Conservation (phyloP, 2,888 invertebrate species). For the Tenthredo distinguenda region DNA sequence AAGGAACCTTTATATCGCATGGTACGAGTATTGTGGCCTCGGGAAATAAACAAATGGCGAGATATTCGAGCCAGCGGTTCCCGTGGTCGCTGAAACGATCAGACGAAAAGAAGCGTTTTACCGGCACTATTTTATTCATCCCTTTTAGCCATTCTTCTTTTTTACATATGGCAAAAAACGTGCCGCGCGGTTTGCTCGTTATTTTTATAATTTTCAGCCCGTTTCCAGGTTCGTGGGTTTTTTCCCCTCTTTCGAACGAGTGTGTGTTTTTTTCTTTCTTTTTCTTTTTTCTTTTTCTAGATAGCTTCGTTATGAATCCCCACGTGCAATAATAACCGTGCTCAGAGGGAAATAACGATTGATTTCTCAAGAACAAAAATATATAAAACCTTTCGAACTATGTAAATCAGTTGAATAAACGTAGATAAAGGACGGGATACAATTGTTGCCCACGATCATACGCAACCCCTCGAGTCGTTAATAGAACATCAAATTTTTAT, state of each 20-base stretch:
- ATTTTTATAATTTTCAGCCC: conserved; percentile 33
- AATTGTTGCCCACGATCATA: not conserved
- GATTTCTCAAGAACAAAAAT: not conserved
- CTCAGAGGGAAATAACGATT: not conserved
- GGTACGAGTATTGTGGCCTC: not conserved
- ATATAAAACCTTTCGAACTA: not conserved
- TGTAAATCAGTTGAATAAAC: not conserved
- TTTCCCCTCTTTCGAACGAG: not conserved
- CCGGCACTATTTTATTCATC: conserved; percentile 23
- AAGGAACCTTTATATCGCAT: not conserved
- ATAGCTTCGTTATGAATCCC: not conserved
- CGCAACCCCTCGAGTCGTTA: conserved; percentile 15
- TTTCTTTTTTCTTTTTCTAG: not conserved
- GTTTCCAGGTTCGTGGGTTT: not conserved
- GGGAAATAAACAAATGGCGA: conserved; percentile 42
- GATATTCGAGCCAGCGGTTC: not conserved
- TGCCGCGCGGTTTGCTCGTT: conserved; percentile 32
- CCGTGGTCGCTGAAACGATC: not conserved
- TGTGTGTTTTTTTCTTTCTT: not conserved
- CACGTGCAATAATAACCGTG: not conserved
- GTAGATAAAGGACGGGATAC: not conserved
- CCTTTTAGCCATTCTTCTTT: conserved; percentile 7
- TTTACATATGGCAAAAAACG: not conserved
- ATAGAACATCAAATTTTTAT: conserved; percentile 42
- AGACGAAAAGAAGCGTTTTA: not conserved